Evolutionary conservation across 1,140 invertebrate genomes (phyloP), one percentile per base, ranked within the genome.

Genomic region (Drosophila tristis): DNA sequence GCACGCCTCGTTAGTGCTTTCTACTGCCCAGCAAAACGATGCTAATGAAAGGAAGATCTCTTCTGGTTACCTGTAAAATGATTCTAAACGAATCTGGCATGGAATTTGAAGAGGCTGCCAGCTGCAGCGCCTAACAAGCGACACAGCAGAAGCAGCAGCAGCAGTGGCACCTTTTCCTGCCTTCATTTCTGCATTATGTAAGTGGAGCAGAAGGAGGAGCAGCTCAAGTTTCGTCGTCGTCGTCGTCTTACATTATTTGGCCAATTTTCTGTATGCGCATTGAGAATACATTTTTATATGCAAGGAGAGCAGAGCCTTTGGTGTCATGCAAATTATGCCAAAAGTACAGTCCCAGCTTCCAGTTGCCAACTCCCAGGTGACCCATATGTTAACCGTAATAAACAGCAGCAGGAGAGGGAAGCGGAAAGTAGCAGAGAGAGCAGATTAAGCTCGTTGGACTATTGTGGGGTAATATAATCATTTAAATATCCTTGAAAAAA

Each of bases 361-460:
- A 63, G 11, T 39, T 39, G 11, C 11, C 4, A 39, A 11, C 35
- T 82, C 80, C 79, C 80, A 78, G 80, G 79, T 78, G 80, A 82
- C 79, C 80, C 74, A 82, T 82, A 82, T 82, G 80, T 82, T 81
- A 82, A 57, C 74, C 64, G 70, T 51, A 78, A 82, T 82, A 82
- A 78, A 75, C 79, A 78, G 70, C 74, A 39, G 35, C 49, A 82
- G 25, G 29, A 31, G 39, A 15, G 35, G 25, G 9, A 50, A 20
- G 39, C 55, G 23, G 4, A 20, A 55, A 31, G 9, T 15, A 1
- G 5, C 5, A 4, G 1, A 15, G 13, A 11, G 20, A 5, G 16
- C 15, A 50, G 16, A 16, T 16, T 13, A 13, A 4, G 2, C 4
- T 4, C 11, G 11, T 39, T 39, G 35, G 35, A 39, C 20, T 20